phyloP scores from a whole-genome alignment of 2,888 invertebrate genomes.

The Corythucha ciliata region DNA sequence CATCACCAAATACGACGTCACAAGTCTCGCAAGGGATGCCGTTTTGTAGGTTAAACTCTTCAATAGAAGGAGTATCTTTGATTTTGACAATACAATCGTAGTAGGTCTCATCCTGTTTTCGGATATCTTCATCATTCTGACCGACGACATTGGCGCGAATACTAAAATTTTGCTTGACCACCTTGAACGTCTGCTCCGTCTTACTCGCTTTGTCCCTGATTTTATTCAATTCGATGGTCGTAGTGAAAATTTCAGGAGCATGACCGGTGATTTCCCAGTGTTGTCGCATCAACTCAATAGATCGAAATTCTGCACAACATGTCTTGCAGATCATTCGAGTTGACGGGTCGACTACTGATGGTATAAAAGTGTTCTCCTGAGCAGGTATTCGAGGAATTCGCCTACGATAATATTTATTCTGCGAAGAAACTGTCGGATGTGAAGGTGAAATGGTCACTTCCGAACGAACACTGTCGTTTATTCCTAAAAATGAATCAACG shows the following conservation, averaged over 20 bases:
- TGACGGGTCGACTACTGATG: slow-evolving; percentile 13
- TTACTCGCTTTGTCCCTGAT: slow-evolving; percentile 29
- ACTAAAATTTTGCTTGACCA: slow-evolving; percentile 30
- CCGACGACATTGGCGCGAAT: slow-evolving; percentile 27
- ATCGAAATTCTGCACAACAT: slow-evolving; percentile 25
- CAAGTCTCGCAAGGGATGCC: slow-evolving; percentile 28
- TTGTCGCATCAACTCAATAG: slow-evolving; percentile 24
- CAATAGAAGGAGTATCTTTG: slow-evolving; percentile 24
- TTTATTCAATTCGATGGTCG: slow-evolving; percentile 26
- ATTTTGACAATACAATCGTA: slow-evolving; percentile 22
- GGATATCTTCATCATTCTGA: slow-evolving; percentile 26
- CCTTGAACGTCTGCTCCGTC: slow-evolving; percentile 30
- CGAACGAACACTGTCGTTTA: background rate
- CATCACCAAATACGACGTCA: slow-evolving; percentile 25
- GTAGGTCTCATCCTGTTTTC: slow-evolving; percentile 20
- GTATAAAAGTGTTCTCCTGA: slow-evolving; percentile 18
- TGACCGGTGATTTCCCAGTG: slow-evolving; percentile 30
- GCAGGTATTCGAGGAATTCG: slow-evolving; percentile 19
- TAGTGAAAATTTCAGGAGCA: slow-evolving; percentile 26
- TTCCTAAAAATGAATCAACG: too few species aligned
- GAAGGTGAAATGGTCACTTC: too few species aligned
- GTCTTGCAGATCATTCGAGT: slow-evolving; percentile 26
- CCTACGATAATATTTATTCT: slow-evolving; percentile 12
- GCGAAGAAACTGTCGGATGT: background rate
- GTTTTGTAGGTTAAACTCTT: slow-evolving; percentile 21